Conservation (phyloP, 2,797 vertebrate species). For the Hydrolagus colliei region DNA sequence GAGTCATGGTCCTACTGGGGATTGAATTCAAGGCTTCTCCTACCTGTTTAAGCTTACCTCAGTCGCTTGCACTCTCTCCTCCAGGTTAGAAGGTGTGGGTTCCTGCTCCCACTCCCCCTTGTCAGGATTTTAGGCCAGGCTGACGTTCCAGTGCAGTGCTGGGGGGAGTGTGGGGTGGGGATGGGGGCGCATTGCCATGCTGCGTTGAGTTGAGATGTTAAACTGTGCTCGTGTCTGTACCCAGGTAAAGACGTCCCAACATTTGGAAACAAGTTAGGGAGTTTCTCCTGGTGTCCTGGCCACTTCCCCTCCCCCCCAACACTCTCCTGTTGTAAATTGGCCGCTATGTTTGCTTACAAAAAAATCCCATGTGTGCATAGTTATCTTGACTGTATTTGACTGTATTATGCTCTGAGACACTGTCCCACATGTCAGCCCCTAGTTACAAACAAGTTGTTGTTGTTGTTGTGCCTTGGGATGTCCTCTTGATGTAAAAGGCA, state of each 20-base stretch:
- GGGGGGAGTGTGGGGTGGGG: neutral
- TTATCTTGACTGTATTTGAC: too few species aligned
- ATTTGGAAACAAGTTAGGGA: neutral
- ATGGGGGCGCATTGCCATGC: neutral
- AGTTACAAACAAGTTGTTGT: neutral
- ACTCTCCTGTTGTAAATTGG: neutral
- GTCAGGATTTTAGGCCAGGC: too few species aligned
- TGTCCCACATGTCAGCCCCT: neutral
- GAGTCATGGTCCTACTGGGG: constrained; percentile 53
- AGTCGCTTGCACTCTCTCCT: constrained; percentile 14
- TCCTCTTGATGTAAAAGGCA: too few species aligned
- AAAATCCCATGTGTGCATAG: too few species aligned
- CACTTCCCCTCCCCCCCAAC: neutral
- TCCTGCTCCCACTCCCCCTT: too few species aligned
- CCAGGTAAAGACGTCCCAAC: constrained; percentile 39
- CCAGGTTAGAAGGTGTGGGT: too few species aligned
- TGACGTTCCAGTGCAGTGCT: neutral
- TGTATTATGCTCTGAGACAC: too few species aligned
- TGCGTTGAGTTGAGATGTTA: constrained; percentile 32
- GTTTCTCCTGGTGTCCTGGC: neutral
- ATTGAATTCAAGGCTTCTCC: constrained; percentile 37
- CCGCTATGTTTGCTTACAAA: too few species aligned
- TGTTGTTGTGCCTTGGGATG: too few species aligned
- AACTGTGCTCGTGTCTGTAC: constrained; percentile 32
- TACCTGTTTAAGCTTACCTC: constrained; percentile 26